Percentiles rank a stretch among this genome's conserved stretches.
Evolutionary conservation across 2,888 invertebrate genomes (phyloP).

Genomic region (Acleris laterana): DNA sequence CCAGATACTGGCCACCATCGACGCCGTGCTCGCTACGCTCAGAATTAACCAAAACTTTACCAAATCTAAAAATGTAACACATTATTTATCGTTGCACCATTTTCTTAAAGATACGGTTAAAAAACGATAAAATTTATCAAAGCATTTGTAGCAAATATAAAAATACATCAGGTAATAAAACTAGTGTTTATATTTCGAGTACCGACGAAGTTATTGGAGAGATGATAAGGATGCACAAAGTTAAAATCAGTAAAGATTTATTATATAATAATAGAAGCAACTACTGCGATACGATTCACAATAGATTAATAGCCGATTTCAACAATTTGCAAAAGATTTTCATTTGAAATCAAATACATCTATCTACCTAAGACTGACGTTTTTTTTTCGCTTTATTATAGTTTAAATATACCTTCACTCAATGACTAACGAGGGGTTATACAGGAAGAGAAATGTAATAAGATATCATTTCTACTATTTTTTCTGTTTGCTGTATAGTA

Average conservation of each 20-base stretch:
- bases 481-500: too few species aligned
- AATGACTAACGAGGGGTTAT: too few species aligned
- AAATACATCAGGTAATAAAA: not conserved
- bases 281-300: not conserved
- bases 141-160: not conserved
- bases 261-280: not conserved
- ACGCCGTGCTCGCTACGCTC: slow-evolving; percentile 49
- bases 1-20: slow-evolving; percentile 46
- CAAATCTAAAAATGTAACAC: slow-evolving; percentile 41
- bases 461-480: too few species aligned
- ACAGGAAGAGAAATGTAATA: too few species aligned
- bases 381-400: too few species aligned
- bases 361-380: too few species aligned
- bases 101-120: not conserved
- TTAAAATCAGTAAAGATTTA: not conserved
- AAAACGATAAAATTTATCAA: slow-evolving; percentile 1
- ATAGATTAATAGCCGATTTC: not conserved
- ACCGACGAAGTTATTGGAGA: not conserved
- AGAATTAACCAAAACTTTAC: slow-evolving; percentile 44
- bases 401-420: too few species aligned
- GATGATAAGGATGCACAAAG: slow-evolving; percentile 1
- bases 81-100: slow-evolving; percentile 48
- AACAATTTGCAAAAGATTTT: not conserved
- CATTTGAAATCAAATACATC: not conserved
- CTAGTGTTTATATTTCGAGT: not conserved